phyloP scores from a whole-genome alignment of 2,888 invertebrate genomes.

The Hydroisotoma schaefferi region DNA sequence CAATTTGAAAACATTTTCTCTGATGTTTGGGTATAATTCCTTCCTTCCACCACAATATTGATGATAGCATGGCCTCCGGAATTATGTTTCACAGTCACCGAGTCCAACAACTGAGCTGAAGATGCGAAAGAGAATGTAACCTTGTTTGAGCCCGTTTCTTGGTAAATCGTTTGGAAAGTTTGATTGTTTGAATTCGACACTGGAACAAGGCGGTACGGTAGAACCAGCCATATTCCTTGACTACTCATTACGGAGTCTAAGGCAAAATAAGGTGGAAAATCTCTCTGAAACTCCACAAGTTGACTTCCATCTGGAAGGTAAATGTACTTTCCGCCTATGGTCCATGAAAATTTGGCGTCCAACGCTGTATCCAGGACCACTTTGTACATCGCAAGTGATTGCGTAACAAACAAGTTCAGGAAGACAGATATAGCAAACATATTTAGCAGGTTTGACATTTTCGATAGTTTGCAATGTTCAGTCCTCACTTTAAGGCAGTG shows the following conservation, averaged over 20 bases:
- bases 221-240: conserved; percentile 1
- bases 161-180: neutral
- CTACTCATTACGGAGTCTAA: neutral
- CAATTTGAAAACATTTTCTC: neutral
- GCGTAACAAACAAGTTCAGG: too few species aligned
- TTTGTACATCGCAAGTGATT: neutral
- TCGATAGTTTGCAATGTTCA: too few species aligned
- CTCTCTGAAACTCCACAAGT: neutral
- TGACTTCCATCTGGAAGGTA: neutral
- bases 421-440: too few species aligned
- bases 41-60: neutral
- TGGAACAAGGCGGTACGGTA: neutral
- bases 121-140: conserved; percentile 7
- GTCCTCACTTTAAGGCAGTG: too few species aligned
- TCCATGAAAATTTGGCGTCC: neutral
- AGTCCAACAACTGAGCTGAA: conserved; percentile 5
- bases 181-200: neutral
- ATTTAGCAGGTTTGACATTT: too few species aligned
- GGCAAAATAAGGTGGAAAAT: conserved; percentile 1
- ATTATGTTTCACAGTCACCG: neutral
- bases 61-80: conserved; percentile 1
- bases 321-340: neutral
- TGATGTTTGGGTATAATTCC: neutral
- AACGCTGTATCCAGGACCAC: neutral
- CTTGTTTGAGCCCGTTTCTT: too few species aligned